phyloP scores from a whole-genome alignment of 2,797 vertebrate species.

The Streptopelia turtur region DNA sequence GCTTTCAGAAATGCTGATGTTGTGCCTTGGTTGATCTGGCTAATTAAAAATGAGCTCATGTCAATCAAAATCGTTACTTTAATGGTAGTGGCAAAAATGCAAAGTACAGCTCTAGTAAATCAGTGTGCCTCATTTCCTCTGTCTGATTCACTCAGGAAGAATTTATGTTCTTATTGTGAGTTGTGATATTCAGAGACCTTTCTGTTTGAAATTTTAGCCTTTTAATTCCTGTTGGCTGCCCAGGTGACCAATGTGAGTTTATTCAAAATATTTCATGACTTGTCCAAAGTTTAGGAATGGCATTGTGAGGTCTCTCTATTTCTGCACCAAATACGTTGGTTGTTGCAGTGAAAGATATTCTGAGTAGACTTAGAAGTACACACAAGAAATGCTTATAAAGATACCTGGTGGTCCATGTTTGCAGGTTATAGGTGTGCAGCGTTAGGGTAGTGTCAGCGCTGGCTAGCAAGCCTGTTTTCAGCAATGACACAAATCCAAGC shows the following conservation, averaged over 20 bases:
- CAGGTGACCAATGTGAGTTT: neutral
- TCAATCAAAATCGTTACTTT: slow-evolving; percentile 48
- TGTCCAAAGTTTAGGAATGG: neutral
- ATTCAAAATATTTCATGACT: neutral
- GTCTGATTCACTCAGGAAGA: neutral
- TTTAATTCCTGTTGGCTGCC: neutral
- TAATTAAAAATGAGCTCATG: slow-evolving; percentile 61
- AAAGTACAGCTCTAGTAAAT: neutral
- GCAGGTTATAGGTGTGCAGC: accelerated
- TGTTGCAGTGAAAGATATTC: neutral
- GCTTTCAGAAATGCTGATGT: slow-evolving; percentile 62
- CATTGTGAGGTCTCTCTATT: neutral
- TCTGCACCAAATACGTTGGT: neutral
- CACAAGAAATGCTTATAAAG: neutral
- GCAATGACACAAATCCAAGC: neutral
- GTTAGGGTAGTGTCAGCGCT: neutral
- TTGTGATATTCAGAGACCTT: neutral
- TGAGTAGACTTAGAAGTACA: neutral
- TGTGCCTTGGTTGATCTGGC: slow-evolving; percentile 55
- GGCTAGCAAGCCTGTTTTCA: neutral
- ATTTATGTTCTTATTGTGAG: neutral
- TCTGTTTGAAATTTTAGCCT: neutral
- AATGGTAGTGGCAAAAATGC: slow-evolving; percentile 26
- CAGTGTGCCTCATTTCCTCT: neutral
- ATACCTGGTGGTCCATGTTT: neutral